phyloP scores from a whole-genome alignment of 2,797 vertebrate species.

The Lophius americanus region DNA sequence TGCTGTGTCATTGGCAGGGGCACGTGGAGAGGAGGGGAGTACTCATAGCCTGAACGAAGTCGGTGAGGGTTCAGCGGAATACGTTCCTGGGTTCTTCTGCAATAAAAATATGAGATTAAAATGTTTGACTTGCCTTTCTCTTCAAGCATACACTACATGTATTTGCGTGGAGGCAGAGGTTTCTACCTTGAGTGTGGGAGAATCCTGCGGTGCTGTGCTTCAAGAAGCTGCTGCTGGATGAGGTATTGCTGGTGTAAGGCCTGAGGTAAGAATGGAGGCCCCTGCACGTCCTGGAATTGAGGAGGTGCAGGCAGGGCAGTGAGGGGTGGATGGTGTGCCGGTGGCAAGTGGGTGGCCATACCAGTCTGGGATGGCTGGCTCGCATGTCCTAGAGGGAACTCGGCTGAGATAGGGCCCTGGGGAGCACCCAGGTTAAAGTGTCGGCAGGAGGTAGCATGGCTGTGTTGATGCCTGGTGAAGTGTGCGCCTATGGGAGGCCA shows the following conservation, averaged over 20 bases:
- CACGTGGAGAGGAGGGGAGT: constrained; percentile 90
- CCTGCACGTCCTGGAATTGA: constrained; percentile 94
- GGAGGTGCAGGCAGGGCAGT: constrained; percentile 87
- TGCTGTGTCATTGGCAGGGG: constrained; percentile 87
- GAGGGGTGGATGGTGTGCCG: constrained; percentile 89
- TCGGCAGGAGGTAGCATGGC: constrained; percentile 99
- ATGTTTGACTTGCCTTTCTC: background rate
- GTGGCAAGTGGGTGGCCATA: constrained; percentile 90
- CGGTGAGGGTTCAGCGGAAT: constrained; percentile 91
- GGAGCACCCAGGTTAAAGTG: constrained; percentile 94
- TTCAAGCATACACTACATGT: background rate
- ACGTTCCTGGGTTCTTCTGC: constrained; percentile 94
- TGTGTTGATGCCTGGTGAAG: constrained; percentile 98
- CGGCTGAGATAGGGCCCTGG: constrained; percentile 90
- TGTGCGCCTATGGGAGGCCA: constrained; percentile 88
- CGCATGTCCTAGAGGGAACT: constrained; percentile 86
- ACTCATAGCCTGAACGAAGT: constrained; percentile 93
- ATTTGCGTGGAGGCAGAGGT: background rate
- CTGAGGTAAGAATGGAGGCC: constrained; percentile 99
- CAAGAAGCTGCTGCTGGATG: constrained; percentile 99
- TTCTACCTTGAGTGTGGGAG: constrained; percentile 92
- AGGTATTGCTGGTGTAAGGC: constrained; percentile 99
- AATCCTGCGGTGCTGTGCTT: constrained; percentile 94
- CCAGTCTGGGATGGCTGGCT: constrained; percentile 86
- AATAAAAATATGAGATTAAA: constrained; percentile 2